phyloP scores from a whole-genome alignment of 2,888 invertebrate species.

The Drosophila pegasa region DNA sequence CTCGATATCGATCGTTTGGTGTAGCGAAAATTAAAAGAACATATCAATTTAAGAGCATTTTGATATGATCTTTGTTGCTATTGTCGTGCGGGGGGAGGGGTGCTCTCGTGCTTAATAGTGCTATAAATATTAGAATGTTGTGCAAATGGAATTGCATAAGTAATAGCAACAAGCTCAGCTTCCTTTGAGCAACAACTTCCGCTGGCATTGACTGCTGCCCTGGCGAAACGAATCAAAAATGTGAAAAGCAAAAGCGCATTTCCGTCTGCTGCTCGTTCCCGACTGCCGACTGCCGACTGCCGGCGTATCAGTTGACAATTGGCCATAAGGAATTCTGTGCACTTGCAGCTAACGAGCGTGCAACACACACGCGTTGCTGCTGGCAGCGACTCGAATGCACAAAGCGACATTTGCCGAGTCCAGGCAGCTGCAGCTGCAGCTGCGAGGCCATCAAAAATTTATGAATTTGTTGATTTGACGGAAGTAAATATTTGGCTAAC shows the following conservation, averaged over 20 bases:
- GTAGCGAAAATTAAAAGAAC: neutral
- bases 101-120: constrained; percentile 21
- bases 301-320: constrained; percentile 65
- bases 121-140: constrained; percentile 20
- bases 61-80: neutral
- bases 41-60: constrained; percentile 5
- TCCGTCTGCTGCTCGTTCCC: constrained; percentile 62
- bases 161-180: constrained; percentile 49
- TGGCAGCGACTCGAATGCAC: constrained; percentile 19
- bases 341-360: constrained; percentile 39
- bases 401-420: constrained; percentile 35
- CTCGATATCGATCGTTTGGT: neutral
- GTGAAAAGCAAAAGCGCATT: constrained; percentile 54
- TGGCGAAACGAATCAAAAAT: constrained; percentile 22
- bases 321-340: constrained; percentile 62
- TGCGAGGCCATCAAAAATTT: constrained; percentile 66
- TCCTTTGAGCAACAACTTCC: constrained; percentile 55
- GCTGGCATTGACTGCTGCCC: constrained; percentile 25
- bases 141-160: constrained; percentile 53
- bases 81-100: constrained; percentile 9
- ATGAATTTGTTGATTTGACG: constrained; percentile 77
- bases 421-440: constrained; percentile 36
- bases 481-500: constrained; percentile 73
- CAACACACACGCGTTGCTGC: constrained; percentile 1
- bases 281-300: no score